Evolutionary conservation across 2,797 vertebrate species (phyloP), one percentile per base, ranked within the genome.

Genomic region (Molossus alvarezi): DNA sequence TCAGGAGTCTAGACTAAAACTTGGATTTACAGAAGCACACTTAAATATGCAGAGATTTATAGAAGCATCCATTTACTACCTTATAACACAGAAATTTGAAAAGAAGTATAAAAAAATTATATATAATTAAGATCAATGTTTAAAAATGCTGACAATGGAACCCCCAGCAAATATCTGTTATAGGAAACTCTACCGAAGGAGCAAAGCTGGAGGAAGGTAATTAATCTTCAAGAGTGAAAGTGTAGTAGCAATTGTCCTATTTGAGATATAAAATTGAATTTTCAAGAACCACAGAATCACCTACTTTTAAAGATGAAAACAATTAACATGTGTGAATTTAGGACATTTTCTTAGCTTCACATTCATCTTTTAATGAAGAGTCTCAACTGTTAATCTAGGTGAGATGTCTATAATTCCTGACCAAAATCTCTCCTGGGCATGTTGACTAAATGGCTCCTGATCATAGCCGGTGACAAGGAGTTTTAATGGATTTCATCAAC

Each of bases 261-360:
- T 76, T 94, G 65, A 96, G 60, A 73, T 23, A 81, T 57, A 60
- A 92, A 96, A 97, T 90, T 97, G 82, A 88, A 94, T 96, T 96
- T 96, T 92, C 15, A 90, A 90, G 69, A 94, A 94, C 27, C 48
- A 75, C 37, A 75, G 65, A 83, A 48, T 93, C 72, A 71, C 92
- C 82, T 97, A n/a, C 57, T 85, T 94, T 97, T 91, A 96, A 92
- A 97, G 48, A 55, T 82, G 72, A 87, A 95, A 73, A 53, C 62
- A 93, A 80, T 83, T 27, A 90, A 85, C 33, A 48, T 29, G 5
- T 84, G 27, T 58, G 23, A 69, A 95, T 89, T 95, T 96, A 92
- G 96, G 89, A 76, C 4, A 64, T 94, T 94, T 88, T 69, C 69
- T 93, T 69, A 77, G 72, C 80, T 84, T 82, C 20, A 29, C 41